These are phyloP conservation scores for Vanacampus margaritifer DNA, from an alignment of 2,113 vertebrate species.

Conservation along the genomic window DNA sequence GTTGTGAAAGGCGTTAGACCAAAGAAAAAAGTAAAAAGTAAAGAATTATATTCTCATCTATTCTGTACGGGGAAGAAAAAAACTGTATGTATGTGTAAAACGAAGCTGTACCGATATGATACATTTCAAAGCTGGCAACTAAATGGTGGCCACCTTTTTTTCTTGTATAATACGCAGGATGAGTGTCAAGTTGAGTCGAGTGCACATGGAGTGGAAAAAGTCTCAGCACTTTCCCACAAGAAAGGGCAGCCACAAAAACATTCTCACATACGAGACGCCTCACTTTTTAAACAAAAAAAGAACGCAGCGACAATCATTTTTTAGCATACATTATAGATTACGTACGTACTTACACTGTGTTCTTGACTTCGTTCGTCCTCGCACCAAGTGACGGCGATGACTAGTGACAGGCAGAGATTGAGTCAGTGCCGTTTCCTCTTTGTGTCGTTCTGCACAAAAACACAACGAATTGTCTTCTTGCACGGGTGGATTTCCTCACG, in stretches of 20 bases:
- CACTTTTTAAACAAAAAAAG: background rate
- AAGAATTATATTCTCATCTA: background rate
- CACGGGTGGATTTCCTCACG: conserved; percentile 14
- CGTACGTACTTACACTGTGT: background rate
- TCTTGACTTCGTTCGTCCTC: background rate
- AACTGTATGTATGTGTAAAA: background rate
- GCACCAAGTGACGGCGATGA: background rate
- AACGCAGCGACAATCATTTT: background rate
- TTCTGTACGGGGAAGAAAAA: background rate
- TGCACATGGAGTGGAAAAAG: conserved; percentile 38
- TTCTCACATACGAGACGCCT: no score
- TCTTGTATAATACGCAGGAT: conserved; percentile 12
- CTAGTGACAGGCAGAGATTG: background rate
- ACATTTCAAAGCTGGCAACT: background rate
- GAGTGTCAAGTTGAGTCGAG: conserved; percentile 37
- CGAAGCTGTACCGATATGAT: background rate
- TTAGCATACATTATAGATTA: background rate
- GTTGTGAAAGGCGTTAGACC: conserved; percentile 3
- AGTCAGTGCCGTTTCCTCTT: conserved; percentile 57
- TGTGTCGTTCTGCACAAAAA: conserved; percentile 22
- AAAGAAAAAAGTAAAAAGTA: no score
- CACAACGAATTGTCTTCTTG: background rate
- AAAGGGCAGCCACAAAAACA: conserved; percentile 3
- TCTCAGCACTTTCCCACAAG: conserved; percentile 36
- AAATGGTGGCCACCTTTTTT: background rate